Percentiles rank a stretch among this genome's conserved stretches.
These are phyloP conservation scores for Schizothorax lantsangensis DNA, from an alignment of 2,797 vertebrate species.

Conservation along the genomic window DNA sequence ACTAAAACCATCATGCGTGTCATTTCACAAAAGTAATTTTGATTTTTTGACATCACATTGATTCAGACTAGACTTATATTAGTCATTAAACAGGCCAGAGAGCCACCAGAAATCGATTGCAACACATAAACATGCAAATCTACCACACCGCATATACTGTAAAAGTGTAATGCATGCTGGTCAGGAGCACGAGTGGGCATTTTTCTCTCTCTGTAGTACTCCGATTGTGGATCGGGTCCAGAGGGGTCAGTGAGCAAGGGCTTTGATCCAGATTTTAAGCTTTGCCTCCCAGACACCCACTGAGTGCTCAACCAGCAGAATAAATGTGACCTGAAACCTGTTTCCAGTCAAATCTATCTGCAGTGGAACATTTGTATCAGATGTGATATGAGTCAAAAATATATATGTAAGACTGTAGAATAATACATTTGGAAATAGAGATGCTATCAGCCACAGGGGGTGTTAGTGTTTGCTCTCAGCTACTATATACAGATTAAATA, in stretches of 20 bases:
- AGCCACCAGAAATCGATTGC: neutral
- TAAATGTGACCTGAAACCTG: slow-evolving; percentile 52
- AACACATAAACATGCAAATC: neutral
- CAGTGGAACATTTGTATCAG: neutral
- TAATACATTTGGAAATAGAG: neutral
- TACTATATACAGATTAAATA: neutral
- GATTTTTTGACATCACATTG: neutral
- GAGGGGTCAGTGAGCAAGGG: slow-evolving; percentile 29
- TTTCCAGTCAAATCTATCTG: slow-evolving; percentile 30
- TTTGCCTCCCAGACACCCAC: slow-evolving; percentile 37
- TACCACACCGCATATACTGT: neutral
- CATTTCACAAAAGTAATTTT: neutral
- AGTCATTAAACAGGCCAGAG: neutral
- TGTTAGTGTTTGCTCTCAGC: neutral
- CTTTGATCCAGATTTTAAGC: slow-evolving; percentile 53
- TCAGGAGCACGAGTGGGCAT: neutral
- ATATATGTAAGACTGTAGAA: neutral
- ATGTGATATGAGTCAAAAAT: neutral
- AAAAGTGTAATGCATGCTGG: neutral
- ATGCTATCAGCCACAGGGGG: neutral
- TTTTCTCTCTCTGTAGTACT: neutral
- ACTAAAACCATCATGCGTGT: neutral
- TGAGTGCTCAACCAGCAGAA: slow-evolving; percentile 47
- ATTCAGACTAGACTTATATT: neutral
- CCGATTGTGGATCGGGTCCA: slow-evolving; percentile 18